Conservation (phyloP, 1,140 invertebrate species). For the Melipona quadrifasciata region DNA sequence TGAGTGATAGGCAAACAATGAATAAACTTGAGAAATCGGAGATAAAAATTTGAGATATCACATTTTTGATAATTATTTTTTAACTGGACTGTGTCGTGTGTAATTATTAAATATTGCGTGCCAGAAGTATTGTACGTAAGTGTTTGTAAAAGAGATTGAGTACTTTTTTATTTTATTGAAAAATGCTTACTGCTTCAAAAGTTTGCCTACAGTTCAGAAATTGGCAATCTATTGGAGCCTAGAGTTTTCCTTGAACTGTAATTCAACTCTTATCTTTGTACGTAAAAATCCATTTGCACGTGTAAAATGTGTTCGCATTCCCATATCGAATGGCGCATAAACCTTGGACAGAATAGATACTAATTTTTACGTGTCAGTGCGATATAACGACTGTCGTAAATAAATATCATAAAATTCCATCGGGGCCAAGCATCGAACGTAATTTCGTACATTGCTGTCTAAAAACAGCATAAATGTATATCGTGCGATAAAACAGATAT, state of each 20-base stretch:
- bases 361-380: conserved; percentile 8
- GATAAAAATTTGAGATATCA: too few species aligned
- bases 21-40: too few species aligned
- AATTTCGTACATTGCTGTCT: background rate
- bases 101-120: too few species aligned
- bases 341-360: background rate
- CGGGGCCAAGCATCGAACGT: background rate
- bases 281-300: background rate
- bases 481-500: too few species aligned
- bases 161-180: too few species aligned
- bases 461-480: background rate
- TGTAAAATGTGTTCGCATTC: background rate
- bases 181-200: too few species aligned
- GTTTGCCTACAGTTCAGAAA: background rate
- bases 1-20: too few species aligned
- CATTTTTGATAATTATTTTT: too few species aligned
- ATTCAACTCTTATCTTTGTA: background rate
- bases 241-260: background rate
- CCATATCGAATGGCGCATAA: background rate
- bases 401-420: background rate
- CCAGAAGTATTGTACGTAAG: too few species aligned
- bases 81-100: too few species aligned
- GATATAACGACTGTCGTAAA: conserved; percentile 9
- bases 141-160: too few species aligned
- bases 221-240: background rate